Percentiles rank a stretch among this genome's conserved stretches.
Evolutionary conservation across 2,797 vertebrate genomes (phyloP).

Genomic region (Periparus ater): DNA sequence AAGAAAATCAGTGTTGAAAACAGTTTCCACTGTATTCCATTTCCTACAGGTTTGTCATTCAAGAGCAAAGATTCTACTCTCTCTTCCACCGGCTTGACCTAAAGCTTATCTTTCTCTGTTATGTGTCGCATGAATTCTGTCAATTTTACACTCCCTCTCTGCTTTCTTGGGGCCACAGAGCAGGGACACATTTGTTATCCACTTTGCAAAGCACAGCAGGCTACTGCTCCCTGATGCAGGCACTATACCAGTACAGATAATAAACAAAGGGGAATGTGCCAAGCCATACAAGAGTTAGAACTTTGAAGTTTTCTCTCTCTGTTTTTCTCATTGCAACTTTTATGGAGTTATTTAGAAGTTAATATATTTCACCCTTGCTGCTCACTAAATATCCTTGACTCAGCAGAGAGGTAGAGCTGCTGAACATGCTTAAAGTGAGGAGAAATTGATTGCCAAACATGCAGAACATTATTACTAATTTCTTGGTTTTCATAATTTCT

Average conservation of each 20-base stretch:
- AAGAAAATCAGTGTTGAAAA: slow-evolving; percentile 39
- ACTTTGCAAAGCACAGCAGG: neutral
- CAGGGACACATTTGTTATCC: neutral
- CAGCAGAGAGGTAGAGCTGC: neutral
- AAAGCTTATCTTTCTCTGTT: neutral
- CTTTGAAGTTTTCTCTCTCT: slow-evolving; percentile 11
- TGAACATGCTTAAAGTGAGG: neutral
- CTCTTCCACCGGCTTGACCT: neutral
- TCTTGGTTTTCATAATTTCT: slow-evolving; percentile 31
- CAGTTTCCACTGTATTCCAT: slow-evolving; percentile 6
- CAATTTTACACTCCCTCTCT: neutral
- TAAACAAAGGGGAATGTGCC: neutral
- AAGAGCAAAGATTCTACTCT: neutral
- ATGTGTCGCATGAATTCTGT: neutral
- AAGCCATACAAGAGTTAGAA: neutral
- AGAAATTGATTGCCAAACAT: slow-evolving; percentile 51
- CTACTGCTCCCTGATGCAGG: slow-evolving; percentile 1
- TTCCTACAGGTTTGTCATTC: neutral
- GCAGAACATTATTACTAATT: slow-evolving; percentile 38
- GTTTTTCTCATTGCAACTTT: slow-evolving; percentile 14
- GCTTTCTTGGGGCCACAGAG: neutral
- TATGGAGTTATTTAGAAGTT: slow-evolving; percentile 12
- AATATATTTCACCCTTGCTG: slow-evolving; percentile 17
- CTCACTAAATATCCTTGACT: neutral
- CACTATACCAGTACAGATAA: slow-evolving; percentile 21